Percentiles rank a stretch among this genome's conserved stretches.
Evolutionary conservation across 1,140 invertebrate species (phyloP).

Genomic region (Drosophila sulfurigaster): DNA sequence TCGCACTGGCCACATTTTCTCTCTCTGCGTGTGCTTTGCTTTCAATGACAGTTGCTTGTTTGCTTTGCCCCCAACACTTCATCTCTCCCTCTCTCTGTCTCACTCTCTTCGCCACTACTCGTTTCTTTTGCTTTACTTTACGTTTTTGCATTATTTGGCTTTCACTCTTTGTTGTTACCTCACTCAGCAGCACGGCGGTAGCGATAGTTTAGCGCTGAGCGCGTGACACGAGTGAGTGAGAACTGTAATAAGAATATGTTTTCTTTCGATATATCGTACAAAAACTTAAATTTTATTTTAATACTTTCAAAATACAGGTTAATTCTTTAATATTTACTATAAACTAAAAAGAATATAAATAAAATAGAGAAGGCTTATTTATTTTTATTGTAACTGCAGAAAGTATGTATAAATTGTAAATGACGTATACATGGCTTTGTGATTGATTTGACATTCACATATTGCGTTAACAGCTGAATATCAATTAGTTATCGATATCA

Average conservation of each 20-base stretch:
- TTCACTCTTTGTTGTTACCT: constrained; percentile 59
- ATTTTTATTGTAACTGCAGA: no score
- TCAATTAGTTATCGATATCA: no score
- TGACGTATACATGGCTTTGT: no score
- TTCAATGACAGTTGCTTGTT: constrained; percentile 26
- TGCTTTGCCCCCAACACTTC: background rate
- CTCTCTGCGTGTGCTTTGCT: constrained; percentile 19
- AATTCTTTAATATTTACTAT: no score
- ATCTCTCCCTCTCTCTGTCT: constrained; percentile 14
- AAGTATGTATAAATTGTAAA: no score
- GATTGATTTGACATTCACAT: no score
- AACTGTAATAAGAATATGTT: background rate
- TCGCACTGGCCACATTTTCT: constrained; percentile 52
- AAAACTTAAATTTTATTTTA: background rate
- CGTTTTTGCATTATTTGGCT: constrained; percentile 50
- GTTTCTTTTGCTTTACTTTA: constrained; percentile 31
- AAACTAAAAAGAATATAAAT: no score
- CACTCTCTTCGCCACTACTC: background rate
- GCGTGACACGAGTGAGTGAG: background rate
- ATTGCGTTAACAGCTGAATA: no score
- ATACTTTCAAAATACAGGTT: no score
- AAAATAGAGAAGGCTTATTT: no score
- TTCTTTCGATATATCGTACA: background rate
- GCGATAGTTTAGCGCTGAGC: background rate
- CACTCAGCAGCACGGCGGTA: background rate